Base-by-base conservation (phyloP, 35 echinoderm and acorn worm species). In the Hemicentrotus pulcherrimus region DNA sequence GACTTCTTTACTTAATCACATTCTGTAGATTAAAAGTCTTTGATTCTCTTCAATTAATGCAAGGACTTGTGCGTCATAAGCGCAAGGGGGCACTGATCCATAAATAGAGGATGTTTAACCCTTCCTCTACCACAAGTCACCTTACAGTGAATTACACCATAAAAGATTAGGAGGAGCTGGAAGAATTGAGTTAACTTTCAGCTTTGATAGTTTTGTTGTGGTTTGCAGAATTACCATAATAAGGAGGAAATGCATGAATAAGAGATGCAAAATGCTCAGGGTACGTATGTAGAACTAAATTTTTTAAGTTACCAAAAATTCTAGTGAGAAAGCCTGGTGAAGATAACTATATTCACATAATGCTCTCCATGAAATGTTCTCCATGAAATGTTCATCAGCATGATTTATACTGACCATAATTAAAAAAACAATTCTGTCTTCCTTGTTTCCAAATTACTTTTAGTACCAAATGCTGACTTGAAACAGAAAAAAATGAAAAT, bases 1-100 rank as follows among this genome's bases (percentile, higher is more conserved):
- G 88, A 90, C 88, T 90, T 90, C 88, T 90, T 90, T 90, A 90
- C 9, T 24, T 90, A 90, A 90, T 90, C 88, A 90, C 88, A 90
- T 90, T 90, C 46, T 33, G 19, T 90, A 90, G 88, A 90, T 90
- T 90, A 90, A 90, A 33, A 90, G 32, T 90, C 88, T 78, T 78
- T 90, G 88, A 90, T 90, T 90, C 88, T 47, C 88, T 90, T 90
- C 65, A 78, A 78, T 78, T 78, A 78, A 78, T 78, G 65, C 65
- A 78, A 78, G 19, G 65, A 28, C 65, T 78, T 78, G 65, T n/a
- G 22, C 65, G 65, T 78, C 65, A 78, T 24, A 28, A 78, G 65
- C 65, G 65, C 19, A 22, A 78, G 24, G 65, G 19, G 19, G 24
- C 19, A 18, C 65, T 24, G 65, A 78, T 78, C 65, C 65, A 78